Percentiles rank a stretch among this genome's conserved stretches.
These are phyloP conservation scores for Brachyopa scutellaris DNA, from an alignment of 2,888 invertebrate species.

Conservation along the genomic window DNA sequence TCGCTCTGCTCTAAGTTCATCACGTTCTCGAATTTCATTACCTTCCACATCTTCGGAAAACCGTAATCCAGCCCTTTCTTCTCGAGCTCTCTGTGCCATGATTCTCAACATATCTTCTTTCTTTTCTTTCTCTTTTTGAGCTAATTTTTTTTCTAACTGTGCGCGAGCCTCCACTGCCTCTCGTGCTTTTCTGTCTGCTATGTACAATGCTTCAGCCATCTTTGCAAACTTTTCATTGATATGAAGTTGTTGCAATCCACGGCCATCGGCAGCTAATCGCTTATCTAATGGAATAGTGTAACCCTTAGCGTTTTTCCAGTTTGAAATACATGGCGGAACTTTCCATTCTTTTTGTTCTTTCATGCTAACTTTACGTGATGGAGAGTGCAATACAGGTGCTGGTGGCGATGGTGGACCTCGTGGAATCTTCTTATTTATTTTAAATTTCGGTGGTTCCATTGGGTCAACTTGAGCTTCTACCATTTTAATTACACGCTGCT, in stretches of 20 bases:
- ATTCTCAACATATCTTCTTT: conserved; percentile 97
- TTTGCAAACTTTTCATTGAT: conserved; percentile 99
- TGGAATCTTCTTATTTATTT: conserved; percentile 99
- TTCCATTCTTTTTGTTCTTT: conserved; percentile 99
- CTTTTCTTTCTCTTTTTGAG: conserved; percentile 98
- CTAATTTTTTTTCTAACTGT: conserved; percentile 96
- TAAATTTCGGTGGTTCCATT: conserved; percentile 99
- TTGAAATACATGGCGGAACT: conserved; percentile 98
- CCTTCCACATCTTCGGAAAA: conserved; percentile 81
- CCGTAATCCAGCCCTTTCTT: conserved; percentile 92
- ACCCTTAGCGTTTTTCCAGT: conserved; percentile 99
- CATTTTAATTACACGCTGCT: conserved; percentile 98
- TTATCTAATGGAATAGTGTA: conserved; percentile 99
- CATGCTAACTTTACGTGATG: conserved; percentile 97
- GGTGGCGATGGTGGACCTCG: conserved; percentile 99
- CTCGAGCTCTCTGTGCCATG: conserved; percentile 97
- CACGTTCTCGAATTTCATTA: conserved; percentile 89
- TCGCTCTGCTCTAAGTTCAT: conserved; percentile 92
- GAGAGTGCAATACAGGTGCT: conserved; percentile 99
- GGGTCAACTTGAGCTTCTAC: conserved; percentile 97
- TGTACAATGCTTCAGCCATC: conserved; percentile 97
- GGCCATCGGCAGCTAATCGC: conserved; percentile 97
- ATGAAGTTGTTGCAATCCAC: conserved; percentile 97
- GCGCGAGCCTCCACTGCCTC: conserved; percentile 99
- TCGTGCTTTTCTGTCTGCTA: conserved; percentile 97